Conservation (phyloP, 1,140 invertebrate species). For the Anagrus nilaparvatae region DNA sequence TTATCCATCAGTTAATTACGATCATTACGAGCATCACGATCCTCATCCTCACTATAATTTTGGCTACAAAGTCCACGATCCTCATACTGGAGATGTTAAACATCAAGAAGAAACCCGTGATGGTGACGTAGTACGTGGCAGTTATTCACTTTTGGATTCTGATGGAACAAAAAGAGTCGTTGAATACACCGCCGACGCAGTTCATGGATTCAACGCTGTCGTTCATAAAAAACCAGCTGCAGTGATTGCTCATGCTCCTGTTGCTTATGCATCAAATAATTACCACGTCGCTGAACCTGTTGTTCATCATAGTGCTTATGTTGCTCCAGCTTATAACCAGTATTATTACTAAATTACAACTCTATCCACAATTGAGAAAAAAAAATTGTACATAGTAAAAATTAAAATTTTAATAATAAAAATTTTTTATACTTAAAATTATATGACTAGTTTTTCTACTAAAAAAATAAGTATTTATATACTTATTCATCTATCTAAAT, state of each 20-base stretch:
- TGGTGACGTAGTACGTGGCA: constrained; percentile 45
- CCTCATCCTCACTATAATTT: constrained; percentile 18
- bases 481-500: too few species aligned
- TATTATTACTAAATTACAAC: constrained; percentile 14
- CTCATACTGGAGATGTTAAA: constrained; percentile 45
- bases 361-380: too few species aligned
- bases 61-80: constrained; percentile 28
- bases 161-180: constrained; percentile 27
- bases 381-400: too few species aligned
- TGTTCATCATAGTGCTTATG: background rate
- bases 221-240: constrained; percentile 44
- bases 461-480: too few species aligned
- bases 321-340: background rate
- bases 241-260: constrained; percentile 15
- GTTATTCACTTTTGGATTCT: constrained; percentile 44
- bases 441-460: too few species aligned
- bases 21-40: constrained; percentile 18
- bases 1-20: background rate
- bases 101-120: constrained; percentile 43
- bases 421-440: too few species aligned
- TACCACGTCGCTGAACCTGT: background rate
- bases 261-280: too few species aligned
- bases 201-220: constrained; percentile 48
- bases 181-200: constrained; percentile 41
- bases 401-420: too few species aligned